phyloP scores from a whole-genome alignment of 2,888 invertebrate genomes.

The Monoplex corrugatus region DNA sequence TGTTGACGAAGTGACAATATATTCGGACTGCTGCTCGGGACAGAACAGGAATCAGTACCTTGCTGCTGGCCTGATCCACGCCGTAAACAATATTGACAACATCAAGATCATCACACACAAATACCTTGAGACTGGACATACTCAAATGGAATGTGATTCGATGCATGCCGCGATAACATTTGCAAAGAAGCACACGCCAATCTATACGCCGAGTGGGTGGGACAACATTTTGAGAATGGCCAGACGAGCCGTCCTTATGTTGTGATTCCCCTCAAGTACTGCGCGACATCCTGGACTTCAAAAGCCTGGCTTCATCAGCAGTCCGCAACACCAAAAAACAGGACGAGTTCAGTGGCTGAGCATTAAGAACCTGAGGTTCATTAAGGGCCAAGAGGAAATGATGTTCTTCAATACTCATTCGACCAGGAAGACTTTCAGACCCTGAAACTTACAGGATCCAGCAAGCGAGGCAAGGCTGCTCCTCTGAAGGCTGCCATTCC shows the following conservation, averaged over 20 bases:
- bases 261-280: background rate
- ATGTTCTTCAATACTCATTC: background rate
- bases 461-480: background rate
- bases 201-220: conserved; percentile 33
- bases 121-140: conserved; percentile 42
- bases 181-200: conserved; percentile 30
- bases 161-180: conserved; percentile 32
- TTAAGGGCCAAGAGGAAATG: background rate
- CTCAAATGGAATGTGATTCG: conserved; percentile 49
- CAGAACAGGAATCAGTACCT: background rate
- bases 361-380: background rate
- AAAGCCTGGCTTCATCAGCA: background rate
- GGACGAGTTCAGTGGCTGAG: background rate
- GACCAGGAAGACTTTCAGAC: background rate
- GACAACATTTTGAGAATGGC: conserved; percentile 18
- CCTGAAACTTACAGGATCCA: background rate
- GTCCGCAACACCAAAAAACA: background rate
- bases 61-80: background rate
- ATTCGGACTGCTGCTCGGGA: conserved; percentile 25
- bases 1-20: conserved; percentile 15
- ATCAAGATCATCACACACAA: conserved; percentile 40
- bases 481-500: background rate
- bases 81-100: background rate
- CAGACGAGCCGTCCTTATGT: background rate
- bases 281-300: background rate